Evolutionary conservation across 1,140 invertebrate species (phyloP).

Genomic region (Drosophila saltans): DNA sequence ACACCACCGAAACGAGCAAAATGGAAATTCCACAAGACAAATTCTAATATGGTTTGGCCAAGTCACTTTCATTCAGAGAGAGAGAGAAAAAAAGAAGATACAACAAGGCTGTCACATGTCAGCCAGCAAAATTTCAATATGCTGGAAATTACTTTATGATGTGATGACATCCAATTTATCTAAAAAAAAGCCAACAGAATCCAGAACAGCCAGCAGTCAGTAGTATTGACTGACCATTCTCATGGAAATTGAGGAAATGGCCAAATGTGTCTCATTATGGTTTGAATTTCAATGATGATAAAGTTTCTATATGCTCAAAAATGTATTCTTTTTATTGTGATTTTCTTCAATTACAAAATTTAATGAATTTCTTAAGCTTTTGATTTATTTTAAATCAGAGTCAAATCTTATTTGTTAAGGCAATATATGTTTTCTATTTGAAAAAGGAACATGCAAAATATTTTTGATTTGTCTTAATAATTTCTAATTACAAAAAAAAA

Average conservation of each 20-base stretch:
- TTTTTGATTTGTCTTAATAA: neutral
- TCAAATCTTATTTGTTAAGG: too few relatives aligned
- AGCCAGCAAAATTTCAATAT: conserved; percentile 75
- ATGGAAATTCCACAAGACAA: conserved; percentile 18
- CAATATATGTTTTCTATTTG: too few relatives aligned
- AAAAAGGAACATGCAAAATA: too few relatives aligned
- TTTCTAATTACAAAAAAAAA: neutral
- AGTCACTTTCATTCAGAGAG: conserved; percentile 16
- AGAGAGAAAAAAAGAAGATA: neutral
- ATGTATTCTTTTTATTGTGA: too few relatives aligned
- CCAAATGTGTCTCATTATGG: neutral
- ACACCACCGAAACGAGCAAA: conserved; percentile 14
- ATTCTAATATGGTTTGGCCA: conserved; percentile 57
- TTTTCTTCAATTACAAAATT: too few relatives aligned
- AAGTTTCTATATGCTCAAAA: neutral
- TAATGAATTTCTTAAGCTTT: too few relatives aligned
- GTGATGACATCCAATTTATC: conserved; percentile 82
- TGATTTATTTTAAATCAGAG: too few relatives aligned
- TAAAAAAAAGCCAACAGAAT: conserved; percentile 29
- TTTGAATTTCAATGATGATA: neutral
- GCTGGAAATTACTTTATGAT: conserved; percentile 82
- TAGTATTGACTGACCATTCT: neutral
- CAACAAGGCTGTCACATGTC: conserved; percentile 27
- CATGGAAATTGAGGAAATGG: neutral
- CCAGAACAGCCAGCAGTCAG: neutral